Base-by-base conservation (phyloP, 1,140 invertebrate species). In the Polypedilum vanderplanki region DNA sequence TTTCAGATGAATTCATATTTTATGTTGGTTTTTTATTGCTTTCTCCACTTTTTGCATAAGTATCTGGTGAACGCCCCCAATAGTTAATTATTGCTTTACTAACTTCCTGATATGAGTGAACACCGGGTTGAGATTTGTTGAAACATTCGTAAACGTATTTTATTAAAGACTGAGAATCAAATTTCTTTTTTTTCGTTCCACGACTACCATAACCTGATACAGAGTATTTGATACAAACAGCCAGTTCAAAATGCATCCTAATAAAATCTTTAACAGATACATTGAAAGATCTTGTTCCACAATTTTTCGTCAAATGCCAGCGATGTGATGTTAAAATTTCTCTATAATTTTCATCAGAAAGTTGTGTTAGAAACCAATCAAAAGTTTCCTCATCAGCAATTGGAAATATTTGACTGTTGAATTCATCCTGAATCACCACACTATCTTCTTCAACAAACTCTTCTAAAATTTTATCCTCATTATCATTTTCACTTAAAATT, bases 321-420 rank as follows among this genome's bases (percentile, higher is more conserved):
- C 65, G 15, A 10, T 12, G 5, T 18, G 9, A 18, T 4, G 20
- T 18, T 22, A 70, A 70, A 22, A 4, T 22, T 7, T 7, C 8
- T 18, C 7, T 7, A 70, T 70, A 70, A 18, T 70, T 18, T 18
- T 70, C 65, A 7, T 67, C 65, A 1, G 17, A 18, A 3, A 20
- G 17, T 70, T 70, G 7, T 22, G 2, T 0, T 9, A 18, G 9
- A 22, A 70, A 70, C 65, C 65, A 20, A 18, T 20, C 65, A 20
- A 70, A 70, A 20, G 65, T 70, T 70, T 18, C 18, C 20, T 70
- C 65, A 22, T 70, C 65, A 20, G n/a, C 18, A 17, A 67, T 67
- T 20, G 64, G 64, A 20, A 67, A 67, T 18, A 67, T 67, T 17
- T 15, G 3, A 17, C 18, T 20, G n/a, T n/a, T 20, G 3, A 15